Evolutionary conservation across 2,113 vertebrate species (phyloP).

Genomic region (Litocranius walleri): DNA sequence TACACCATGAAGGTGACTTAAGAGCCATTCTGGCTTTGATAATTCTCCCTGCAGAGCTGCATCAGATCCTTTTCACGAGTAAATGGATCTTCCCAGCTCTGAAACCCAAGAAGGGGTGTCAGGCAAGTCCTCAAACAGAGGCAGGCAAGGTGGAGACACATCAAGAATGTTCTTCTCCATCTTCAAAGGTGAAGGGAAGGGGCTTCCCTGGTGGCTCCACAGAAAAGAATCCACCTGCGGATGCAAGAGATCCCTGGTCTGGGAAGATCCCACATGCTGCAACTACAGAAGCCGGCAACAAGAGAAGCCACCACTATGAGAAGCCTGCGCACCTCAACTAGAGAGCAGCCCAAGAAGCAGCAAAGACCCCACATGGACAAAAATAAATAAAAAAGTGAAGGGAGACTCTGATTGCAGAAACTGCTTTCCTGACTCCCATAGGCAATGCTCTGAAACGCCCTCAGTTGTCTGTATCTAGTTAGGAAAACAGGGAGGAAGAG

Average conservation of each 20-base stretch:
- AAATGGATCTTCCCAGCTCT: neutral
- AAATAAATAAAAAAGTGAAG: neutral
- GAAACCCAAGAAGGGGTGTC: neutral
- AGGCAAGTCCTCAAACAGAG: neutral
- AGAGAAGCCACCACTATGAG: neutral
- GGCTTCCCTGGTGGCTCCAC: neutral
- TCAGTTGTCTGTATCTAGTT: neutral
- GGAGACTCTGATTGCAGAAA: neutral
- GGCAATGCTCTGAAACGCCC: neutral
- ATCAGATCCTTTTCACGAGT: neutral
- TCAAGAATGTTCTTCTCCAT: neutral
- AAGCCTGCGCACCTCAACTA: neutral
- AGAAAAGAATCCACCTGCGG: neutral
- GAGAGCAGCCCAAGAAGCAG: neutral
- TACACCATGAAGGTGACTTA: accelerated
- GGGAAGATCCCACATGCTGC: neutral
- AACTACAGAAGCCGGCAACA: neutral
- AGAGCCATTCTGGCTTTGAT: neutral
- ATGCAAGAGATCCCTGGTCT: neutral
- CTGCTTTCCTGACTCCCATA: neutral
- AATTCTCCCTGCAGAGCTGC: neutral
- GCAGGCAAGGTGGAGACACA: neutral
- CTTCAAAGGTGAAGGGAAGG: neutral
- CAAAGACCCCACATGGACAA: neutral
- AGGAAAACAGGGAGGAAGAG: neutral